Evolutionary conservation across 2,888 invertebrate species (phyloP), one percentile per base, ranked within the genome.

Genomic region (Scaptodrosophila latifasciaeformis): DNA sequence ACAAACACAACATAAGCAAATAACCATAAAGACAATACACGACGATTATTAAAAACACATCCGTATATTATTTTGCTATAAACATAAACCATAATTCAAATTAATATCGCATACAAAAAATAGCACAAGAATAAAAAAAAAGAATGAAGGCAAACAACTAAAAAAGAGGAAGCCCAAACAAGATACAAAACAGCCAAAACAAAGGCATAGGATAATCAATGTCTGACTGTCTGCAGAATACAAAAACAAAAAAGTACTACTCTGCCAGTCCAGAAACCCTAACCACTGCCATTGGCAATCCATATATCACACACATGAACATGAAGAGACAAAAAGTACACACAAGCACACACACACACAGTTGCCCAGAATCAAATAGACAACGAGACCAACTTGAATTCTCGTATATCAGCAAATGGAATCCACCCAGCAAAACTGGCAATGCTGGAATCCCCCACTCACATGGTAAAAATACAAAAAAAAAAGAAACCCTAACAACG

Each of bases 1-100:
- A n/a, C n/a, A n/a, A n/a, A n/a, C n/a, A n/a, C n/a, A n/a, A n/a
- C n/a, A n/a, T n/a, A n/a, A n/a, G n/a, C n/a, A n/a, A 30, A 29
- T n/a, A 5, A 35, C 13, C 35, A 35, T 35, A 13, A 35, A 35
- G 13, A n/a, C n/a, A 13, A 35, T 13, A 13, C 13, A 12, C 13
- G n/a, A 60, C 53, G 53, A 64, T 68, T 59, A 74, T 74, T 74
- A 77, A 70, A 77, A 77, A 52, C 40, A 49, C 60, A 77, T 77
- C 63, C 56, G 43, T 43, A 62, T 68, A 78, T 76, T 72, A 60
- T 78, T 76, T 76, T 62, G 57, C 79, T 51, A 76, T 76, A 76
- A 76, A 64, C 72, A 78, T 68, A 65, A 76, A 62, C 72, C 68
- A 76, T 76, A 76, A 76, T 76, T 79, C 70, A 76, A 78, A 72